phyloP scores from a whole-genome alignment of 2,113 vertebrate genomes.

The Lates calcarifer region DNA sequence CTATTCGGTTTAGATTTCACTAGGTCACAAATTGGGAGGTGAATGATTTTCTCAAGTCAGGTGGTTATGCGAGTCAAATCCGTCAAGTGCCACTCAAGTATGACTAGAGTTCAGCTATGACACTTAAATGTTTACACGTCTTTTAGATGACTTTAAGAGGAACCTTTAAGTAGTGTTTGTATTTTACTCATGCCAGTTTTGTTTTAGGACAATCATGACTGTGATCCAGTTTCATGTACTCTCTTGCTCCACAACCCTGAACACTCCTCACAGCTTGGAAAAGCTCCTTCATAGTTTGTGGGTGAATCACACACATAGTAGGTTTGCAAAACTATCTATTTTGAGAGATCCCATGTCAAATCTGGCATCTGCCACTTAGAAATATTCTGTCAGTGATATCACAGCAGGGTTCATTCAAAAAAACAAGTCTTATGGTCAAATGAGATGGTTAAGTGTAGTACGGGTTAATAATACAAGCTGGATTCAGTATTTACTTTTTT shows the following conservation, averaged over 20 bases:
- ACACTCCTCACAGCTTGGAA: slow-evolving; percentile 44
- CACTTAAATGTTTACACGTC: background rate
- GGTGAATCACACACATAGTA: slow-evolving; percentile 44
- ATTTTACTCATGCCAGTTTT: background rate
- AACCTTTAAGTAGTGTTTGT: background rate
- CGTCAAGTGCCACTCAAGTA: background rate
- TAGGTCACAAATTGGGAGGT: background rate
- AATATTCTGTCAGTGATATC: slow-evolving; percentile 13
- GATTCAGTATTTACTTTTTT: slow-evolving; percentile 54
- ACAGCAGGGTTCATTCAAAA: slow-evolving; percentile 3
- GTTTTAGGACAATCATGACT: background rate
- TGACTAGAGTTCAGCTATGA: background rate
- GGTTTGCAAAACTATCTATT: slow-evolving; percentile 52
- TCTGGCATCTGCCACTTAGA: slow-evolving; percentile 49
- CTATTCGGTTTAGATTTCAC: background rate
- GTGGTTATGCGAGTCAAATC: no score
- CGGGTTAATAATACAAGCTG: slow-evolving; percentile 32
- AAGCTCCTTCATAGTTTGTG: slow-evolving; percentile 42
- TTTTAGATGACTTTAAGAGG: background rate
- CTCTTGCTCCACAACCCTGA: slow-evolving; percentile 6
- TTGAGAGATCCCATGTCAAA: slow-evolving; percentile 43
- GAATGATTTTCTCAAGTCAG: no score
- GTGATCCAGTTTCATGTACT: slow-evolving; percentile 11
- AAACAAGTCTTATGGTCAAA: slow-evolving; percentile 31
- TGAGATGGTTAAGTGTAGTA: slow-evolving; percentile 17